phyloP scores from a whole-genome alignment of 2,113 vertebrate genomes.

The Corythoichthys haematopterus region DNA sequence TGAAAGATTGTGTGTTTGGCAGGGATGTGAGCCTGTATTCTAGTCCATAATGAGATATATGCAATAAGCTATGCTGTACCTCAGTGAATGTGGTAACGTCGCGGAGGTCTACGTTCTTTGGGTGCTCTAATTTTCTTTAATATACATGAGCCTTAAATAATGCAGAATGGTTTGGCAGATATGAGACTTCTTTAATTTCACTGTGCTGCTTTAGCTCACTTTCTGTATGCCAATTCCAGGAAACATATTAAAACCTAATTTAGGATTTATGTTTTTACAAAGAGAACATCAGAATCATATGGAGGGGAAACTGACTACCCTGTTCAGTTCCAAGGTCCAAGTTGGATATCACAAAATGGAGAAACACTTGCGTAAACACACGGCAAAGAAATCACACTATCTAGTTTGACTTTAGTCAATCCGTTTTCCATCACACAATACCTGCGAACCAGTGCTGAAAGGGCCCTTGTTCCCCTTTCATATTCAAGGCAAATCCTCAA shows the following conservation, averaged over 20 bases:
- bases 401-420: neutral
- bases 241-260: conserved; percentile 1
- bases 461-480: no score
- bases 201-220: neutral
- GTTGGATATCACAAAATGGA: conserved; percentile 2
- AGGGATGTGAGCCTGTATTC: neutral
- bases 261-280: neutral
- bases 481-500: no score
- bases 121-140: neutral
- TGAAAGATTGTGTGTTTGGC: neutral
- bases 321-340: neutral
- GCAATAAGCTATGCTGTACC: neutral
- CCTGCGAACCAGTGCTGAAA: neutral
- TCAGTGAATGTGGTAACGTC: neutral
- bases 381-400: neutral
- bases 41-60: neutral
- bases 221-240: neutral
- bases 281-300: neutral
- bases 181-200: neutral
- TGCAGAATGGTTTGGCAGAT: conserved; percentile 3
- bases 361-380: conserved; percentile 10
- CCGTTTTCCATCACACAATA: neutral
- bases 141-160: neutral
- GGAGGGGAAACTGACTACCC: neutral
- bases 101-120: neutral